Evolutionary conservation across 1,140 invertebrate genomes (phyloP).

Genomic region (Drosophila seguyi): DNA sequence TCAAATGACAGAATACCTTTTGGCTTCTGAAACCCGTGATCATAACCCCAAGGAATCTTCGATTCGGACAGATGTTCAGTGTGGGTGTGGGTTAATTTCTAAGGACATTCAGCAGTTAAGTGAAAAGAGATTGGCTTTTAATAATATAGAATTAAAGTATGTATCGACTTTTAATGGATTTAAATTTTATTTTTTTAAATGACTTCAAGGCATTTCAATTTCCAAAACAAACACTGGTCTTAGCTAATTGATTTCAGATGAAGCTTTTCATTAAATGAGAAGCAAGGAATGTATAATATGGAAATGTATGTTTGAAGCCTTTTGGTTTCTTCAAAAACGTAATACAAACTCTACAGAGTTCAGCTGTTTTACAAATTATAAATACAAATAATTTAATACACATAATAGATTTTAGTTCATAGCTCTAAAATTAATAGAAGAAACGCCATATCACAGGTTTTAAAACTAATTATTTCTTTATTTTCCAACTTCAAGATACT

Average conservation of each 20-base stretch:
- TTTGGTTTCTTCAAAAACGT: not conserved
- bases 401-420: too few species aligned
- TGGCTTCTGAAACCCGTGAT: not conserved
- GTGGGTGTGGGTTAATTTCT: conserved; percentile 6
- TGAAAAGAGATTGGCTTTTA: not conserved
- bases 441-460: too few species aligned
- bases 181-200: not conserved
- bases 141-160: not conserved
- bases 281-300: not conserved
- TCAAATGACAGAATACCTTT: conserved; percentile 31
- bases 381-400: too few species aligned
- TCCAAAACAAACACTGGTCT: not conserved
- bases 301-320: not conserved
- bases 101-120: not conserved
- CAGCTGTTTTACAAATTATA: too few species aligned
- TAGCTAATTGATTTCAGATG: not conserved
- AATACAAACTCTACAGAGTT: not conserved
- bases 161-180: not conserved
- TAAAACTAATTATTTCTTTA: not conserved
- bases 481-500: not conserved
- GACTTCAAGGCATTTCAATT: not conserved
- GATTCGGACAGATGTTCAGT: conserved; percentile 24
- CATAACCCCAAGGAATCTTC: conserved; percentile 13
- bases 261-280: not conserved
- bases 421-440: too few species aligned